Evolutionary conservation across 2,888 invertebrate species (phyloP).

Genomic region (Drosophila antonietae): DNA sequence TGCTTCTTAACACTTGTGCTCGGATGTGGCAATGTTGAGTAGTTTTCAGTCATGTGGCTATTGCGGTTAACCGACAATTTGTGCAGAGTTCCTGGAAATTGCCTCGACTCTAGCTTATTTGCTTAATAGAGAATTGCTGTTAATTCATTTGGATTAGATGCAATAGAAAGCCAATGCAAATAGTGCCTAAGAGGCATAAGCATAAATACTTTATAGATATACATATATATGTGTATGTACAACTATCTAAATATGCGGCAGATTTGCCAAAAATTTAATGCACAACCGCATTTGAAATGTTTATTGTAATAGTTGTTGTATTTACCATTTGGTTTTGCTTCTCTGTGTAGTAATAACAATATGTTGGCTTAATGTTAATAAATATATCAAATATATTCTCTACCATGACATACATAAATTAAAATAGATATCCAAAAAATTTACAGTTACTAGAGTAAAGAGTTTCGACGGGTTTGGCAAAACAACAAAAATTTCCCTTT

Average conservation of each 20-base stretch:
- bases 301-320: conserved; percentile 71
- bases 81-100: conserved; percentile 67
- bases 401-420: conserved; percentile 47
- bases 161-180: conserved; percentile 22
- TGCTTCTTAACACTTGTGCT: conserved; percentile 11
- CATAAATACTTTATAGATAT: neutral
- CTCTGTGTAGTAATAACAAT: conserved; percentile 67
- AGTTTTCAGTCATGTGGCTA: conserved; percentile 75
- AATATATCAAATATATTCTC: conserved; percentile 69
- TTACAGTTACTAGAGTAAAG: conserved; percentile 14
- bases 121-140: conserved; percentile 55
- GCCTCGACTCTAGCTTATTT: conserved; percentile 46
- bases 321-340: conserved; percentile 52
- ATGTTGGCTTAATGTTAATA: conserved; percentile 77
- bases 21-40: conserved; percentile 48
- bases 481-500: neutral
- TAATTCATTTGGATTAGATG: conserved; percentile 61
- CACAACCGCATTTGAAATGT: conserved; percentile 65
- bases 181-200: neutral
- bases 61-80: conserved; percentile 77
- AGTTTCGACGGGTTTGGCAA: neutral
- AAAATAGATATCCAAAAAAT: conserved; percentile 44
- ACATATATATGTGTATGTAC: neutral
- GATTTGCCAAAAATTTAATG: conserved; percentile 14
- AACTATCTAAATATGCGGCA: neutral